Evolutionary conservation across 2,888 invertebrate genomes (phyloP), one percentile per base, ranked within the genome.

Genomic region (Tiliacea citrago): DNA sequence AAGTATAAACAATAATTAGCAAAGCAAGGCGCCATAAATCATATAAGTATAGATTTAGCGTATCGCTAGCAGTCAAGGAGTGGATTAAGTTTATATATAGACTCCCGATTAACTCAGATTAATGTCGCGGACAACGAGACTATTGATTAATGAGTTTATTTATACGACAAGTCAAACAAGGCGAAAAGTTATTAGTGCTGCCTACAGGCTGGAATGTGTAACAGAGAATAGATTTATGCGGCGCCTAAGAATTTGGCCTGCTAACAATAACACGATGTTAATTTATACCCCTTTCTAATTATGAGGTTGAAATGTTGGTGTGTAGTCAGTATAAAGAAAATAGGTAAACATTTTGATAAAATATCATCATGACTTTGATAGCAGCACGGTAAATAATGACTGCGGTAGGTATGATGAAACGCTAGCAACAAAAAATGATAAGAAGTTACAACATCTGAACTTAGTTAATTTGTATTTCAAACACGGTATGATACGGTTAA

Each of bases 141-240:
- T 68, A 82, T 77, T 86, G 84, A 86, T 82, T 86, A 86, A 88
- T 86, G 87, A 73, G 73, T 69, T 80, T 88, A 88, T 84, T 79
- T 86, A 88, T 80, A 73, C 76, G 69, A 76, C 84, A 82, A 77
- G 82, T 88, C 85, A 77, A 86, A 88, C 87, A 84, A 79, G 73
- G 86, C 81, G 86, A 71, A 73, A 88, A 86, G 77, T 77, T 83
- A 86, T 86, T 85, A 85, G 74, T 65, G 57, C 53, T 76, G 72
- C 45, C 57, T 62, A 35, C 49, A 53, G 24, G 55, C 49, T 53
- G 83, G 79, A 86, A 86, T 83, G 66, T 51, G 60, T 77, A 57
- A 58, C 68, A 21, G 66, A 35, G 58, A 71, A 66, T 63, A 72
- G 68, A 86, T 86, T 83, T 83, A 83, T 78, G 67, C 60, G 61